Conservation (phyloP, 2,113 vertebrate species). For the Calypte anna region DNA sequence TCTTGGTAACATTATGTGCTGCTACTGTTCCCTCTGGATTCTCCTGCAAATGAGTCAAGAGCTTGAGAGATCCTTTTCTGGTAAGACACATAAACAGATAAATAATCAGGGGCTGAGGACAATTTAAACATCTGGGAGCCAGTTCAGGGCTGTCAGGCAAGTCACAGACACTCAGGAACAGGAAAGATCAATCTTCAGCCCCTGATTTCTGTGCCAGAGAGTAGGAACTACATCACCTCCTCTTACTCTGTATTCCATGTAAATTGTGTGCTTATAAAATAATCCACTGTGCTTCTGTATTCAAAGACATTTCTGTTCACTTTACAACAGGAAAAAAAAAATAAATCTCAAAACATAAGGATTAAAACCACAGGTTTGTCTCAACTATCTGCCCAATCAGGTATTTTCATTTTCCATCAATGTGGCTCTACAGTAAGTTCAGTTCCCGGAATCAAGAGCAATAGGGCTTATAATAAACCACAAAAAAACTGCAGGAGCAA, state of each 20-base stretch:
- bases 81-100: constrained; percentile 81
- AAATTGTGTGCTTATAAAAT: constrained; percentile 13
- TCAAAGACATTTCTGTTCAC: neutral
- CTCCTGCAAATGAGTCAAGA: constrained; percentile 74
- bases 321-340: neutral
- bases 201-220: constrained; percentile 52
- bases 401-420: neutral
- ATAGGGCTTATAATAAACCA: neutral
- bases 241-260: neutral
- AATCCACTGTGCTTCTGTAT: neutral
- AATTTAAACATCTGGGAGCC: constrained; percentile 81
- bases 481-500: neutral
- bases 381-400: neutral
- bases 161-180: constrained; percentile 77
- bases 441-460: neutral
- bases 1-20: constrained; percentile 72
- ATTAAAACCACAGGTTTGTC: neutral
- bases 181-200: constrained; percentile 72
- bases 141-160: constrained; percentile 78
- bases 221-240: constrained; percentile 33
- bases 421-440: neutral
- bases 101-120: constrained; percentile 78
- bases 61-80: constrained; percentile 78
- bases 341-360: neutral
- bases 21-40: constrained; percentile 80